Percentiles rank a stretch among this genome's conserved stretches.
These are phyloP conservation scores for Pilophorus perplexus DNA, from an alignment of 2,888 invertebrate genomes.

Conservation along the genomic window DNA sequence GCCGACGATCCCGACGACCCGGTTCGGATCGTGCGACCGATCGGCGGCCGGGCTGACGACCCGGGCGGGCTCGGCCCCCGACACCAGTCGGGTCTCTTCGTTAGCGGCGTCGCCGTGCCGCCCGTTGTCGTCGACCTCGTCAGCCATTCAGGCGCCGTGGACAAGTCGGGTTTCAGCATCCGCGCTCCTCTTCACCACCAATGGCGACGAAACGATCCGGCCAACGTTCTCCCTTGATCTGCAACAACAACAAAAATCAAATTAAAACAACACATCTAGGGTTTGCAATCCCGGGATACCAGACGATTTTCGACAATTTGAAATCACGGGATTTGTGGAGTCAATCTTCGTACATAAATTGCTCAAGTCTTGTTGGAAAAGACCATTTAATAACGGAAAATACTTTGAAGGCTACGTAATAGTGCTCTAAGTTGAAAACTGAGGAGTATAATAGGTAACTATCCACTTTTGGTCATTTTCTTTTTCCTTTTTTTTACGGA, in stretches of 20 bases:
- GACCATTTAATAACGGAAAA: no score
- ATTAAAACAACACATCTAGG: neutral
- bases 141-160: conserved; percentile 38
- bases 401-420: no score
- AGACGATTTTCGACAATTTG: no score
- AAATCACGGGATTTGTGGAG: no score
- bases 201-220: neutral
- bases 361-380: no score
- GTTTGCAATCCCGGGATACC: no score
- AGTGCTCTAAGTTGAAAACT: no score
- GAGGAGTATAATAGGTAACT: no score
- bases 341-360: no score
- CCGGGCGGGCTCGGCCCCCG: neutral
- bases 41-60: neutral
- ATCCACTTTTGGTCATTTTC: no score
- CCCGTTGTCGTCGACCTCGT: conserved; percentile 34
- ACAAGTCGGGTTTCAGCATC: conserved; percentile 19
- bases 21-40: neutral
- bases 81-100: conserved; percentile 33
- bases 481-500: no score
- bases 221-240: conserved; percentile 13
- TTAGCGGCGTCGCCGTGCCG: conserved; percentile 11
- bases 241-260: neutral
- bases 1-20: conserved; percentile 20
- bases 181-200: conserved; percentile 22